Base-by-base conservation (phyloP, 2,797 vertebrate species). In the Nothura maculosa region DNA sequence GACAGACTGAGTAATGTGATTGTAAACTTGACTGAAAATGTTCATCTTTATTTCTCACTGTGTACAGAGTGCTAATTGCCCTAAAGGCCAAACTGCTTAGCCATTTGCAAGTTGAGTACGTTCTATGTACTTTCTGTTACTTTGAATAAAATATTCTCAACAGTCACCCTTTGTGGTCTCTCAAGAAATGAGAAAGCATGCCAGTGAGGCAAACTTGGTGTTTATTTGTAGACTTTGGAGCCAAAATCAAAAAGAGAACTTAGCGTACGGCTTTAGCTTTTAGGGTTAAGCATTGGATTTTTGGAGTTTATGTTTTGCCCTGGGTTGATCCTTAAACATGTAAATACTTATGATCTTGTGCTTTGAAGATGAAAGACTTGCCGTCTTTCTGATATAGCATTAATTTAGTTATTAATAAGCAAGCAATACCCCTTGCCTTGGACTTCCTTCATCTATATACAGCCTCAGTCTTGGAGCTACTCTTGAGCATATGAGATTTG, bases 171-270 rank as follows among this genome's bases (percentile, higher is more conserved):
- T 85, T 42, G 12, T 6, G 4, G 2, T 80, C 30, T 73, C 14
- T 32, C 84, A 28, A 91, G 89, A 76, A 27, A 15, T 81, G 34
- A 70, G n/a, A 80, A 94, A 76, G 81, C 6, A 20, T 3, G 25
- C 52, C 81, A 77, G 15, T 16, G 67, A 67, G n/a, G 43, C 48
- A 60, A 20, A 21, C 54, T 36, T 84, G 50, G 15, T 1, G 5
- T 62, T 73, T 75, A 54, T 67, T 79, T 69, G 27, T 28, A 55
- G 16, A 66, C 30, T 20, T 16, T 21, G 9, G 28, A 69, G 55
- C 42, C 42, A 76, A 28, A 72, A 64, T 20, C 6, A 10, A 15
- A 85, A 80, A 52, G 11, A 5, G n/a, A 81, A 55, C 1, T 58
- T 85, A 22, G 24, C 2, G 6, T 19, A 11, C 10, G 61, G 13